Percentiles rank a stretch among this genome's conserved stretches.
Evolutionary conservation across 2,113 vertebrate species (phyloP).

Genomic region (Salvelinus fontinalis): DNA sequence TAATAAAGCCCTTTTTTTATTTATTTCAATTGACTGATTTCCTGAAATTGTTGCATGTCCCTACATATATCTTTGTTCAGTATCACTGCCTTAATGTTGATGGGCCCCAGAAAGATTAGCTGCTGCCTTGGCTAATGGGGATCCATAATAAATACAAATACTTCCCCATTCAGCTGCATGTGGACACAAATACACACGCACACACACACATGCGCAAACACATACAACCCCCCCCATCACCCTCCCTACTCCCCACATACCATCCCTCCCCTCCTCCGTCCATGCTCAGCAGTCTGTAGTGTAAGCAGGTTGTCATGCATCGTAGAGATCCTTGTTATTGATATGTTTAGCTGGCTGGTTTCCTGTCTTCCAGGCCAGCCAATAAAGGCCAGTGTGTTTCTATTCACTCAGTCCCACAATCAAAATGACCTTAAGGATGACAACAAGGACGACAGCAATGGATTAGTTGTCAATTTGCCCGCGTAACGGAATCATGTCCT

Average conservation of each 20-base stretch:
- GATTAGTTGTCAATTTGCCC: constrained; percentile 81
- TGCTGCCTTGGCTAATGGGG: too few species aligned
- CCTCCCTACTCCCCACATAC: not conserved
- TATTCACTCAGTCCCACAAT: constrained; percentile 66
- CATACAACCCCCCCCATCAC: not conserved
- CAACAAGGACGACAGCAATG: constrained; percentile 77
- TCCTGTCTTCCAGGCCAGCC: constrained; percentile 21
- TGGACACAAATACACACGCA: not conserved
- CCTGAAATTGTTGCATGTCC: too few species aligned
- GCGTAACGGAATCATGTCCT: constrained; percentile 76
- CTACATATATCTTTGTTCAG: too few species aligned
- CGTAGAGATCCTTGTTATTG: constrained; percentile 34
- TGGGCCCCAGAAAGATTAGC: too few species aligned
- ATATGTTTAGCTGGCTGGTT: constrained; percentile 38
- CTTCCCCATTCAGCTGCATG: not conserved
- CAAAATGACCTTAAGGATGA: constrained; percentile 76
- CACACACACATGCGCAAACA: not conserved
- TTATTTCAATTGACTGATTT: too few species aligned
- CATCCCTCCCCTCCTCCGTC: not conserved
- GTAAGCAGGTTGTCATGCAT: constrained; percentile 25
- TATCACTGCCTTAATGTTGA: too few species aligned
- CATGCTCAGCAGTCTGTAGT: not conserved
- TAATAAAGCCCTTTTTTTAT: too few species aligned
- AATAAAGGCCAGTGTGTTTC: constrained; percentile 50
- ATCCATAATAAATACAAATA: too few species aligned